phyloP scores from a whole-genome alignment of 64 coral and sea anemone species.

The Orbicella faveolata region DNA sequence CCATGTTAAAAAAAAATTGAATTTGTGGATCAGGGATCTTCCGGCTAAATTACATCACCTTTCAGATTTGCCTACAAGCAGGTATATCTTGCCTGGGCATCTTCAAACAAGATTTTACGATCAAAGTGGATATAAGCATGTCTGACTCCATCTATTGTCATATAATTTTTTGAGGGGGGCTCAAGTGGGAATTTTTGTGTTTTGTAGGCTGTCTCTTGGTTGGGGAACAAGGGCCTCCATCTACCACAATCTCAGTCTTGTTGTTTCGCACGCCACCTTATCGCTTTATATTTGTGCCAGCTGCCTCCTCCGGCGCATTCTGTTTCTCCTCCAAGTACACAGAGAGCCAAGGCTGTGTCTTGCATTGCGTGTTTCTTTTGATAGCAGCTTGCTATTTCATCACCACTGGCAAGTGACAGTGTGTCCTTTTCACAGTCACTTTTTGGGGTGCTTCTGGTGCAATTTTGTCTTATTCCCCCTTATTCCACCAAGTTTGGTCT shows the following conservation, averaged over 20 bases:
- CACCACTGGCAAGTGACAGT: background rate
- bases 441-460: conserved; percentile 1
- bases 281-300: background rate
- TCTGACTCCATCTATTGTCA: background rate
- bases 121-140: conserved; percentile 18
- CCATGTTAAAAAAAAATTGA: background rate
- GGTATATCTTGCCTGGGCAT: conserved; percentile 12
- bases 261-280: background rate
- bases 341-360: background rate
- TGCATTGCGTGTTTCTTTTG: conserved; percentile 2
- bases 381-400: background rate
- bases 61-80: background rate
- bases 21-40: conserved; percentile 16
- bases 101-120: conserved; percentile 27
- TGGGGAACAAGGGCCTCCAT: too few relatives aligned
- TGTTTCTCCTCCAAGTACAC: accelerated
- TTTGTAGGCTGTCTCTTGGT: conserved; percentile 18
- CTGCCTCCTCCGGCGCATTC: background rate
- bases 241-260: too few relatives aligned
- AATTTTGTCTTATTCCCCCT: conserved; percentile 11
- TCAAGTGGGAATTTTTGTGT: conserved; percentile 4
- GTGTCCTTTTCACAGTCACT: background rate
- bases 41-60: background rate
- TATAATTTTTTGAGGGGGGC: conserved; percentile 3
- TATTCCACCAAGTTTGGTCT: background rate